A percentile compares a stretch with the other conserved stretches of the same genome.
phyloP scores from a whole-genome alignment of 2,113 vertebrate species.

The Numida meleagris region DNA sequence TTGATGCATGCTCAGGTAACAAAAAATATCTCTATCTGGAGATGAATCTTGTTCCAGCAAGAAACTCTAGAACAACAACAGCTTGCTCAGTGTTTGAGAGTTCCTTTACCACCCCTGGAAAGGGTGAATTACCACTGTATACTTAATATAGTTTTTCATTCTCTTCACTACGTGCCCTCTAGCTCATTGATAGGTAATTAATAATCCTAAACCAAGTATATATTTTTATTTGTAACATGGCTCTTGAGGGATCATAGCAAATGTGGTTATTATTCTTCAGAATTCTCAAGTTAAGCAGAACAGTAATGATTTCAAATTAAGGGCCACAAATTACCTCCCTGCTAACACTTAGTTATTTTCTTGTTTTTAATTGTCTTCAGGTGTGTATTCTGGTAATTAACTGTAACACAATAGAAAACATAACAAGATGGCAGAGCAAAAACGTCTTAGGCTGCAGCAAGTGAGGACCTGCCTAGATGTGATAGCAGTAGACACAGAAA shows the following conservation, averaged over 20 bases:
- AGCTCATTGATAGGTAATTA: conserved; percentile 13
- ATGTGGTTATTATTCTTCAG: conserved; percentile 1
- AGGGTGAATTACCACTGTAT: neutral
- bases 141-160: conserved; percentile 19
- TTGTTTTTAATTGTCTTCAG: neutral
- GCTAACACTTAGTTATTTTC: neutral
- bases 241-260: neutral
- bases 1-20: neutral
- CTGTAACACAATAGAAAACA: no score
- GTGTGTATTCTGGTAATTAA: neutral
- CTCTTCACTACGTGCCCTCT: conserved; percentile 17
- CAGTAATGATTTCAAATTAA: conserved; percentile 40
- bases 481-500: no score
- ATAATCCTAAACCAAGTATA: no score
- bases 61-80: neutral
- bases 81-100: neutral
- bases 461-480: no score
- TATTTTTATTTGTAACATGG: conserved; percentile 29
- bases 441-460: no score
- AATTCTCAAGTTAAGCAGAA: neutral
- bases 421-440: no score
- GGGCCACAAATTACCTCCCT: neutral
- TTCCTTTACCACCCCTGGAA: neutral
- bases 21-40: neutral
- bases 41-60: neutral